A percentile compares a stretch with the other conserved stretches of the same genome.
Evolutionary conservation across 2,113 vertebrate species (phyloP).

Genomic region (Callionymus lyra): DNA sequence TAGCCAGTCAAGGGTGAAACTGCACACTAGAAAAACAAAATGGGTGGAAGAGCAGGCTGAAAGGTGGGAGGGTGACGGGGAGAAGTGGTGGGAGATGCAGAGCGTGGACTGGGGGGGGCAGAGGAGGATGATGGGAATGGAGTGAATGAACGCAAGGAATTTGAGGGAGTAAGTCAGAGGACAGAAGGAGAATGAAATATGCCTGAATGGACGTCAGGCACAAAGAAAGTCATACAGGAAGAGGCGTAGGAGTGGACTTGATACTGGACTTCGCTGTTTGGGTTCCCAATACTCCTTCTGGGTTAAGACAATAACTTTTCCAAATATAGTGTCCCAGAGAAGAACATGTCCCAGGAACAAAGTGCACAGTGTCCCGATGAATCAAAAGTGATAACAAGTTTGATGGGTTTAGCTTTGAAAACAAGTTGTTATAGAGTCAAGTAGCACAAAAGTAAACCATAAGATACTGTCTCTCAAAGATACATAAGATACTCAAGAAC

Average conservation of each 20-base stretch:
- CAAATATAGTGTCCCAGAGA: slow-evolving; percentile 15
- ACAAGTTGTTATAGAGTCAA: no score
- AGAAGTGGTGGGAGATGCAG: background rate
- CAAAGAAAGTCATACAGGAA: slow-evolving; percentile 39
- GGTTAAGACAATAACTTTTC: slow-evolving; percentile 35
- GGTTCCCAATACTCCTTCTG: slow-evolving; percentile 15
- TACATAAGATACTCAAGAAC: no score
- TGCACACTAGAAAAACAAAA: slow-evolving; percentile 47
- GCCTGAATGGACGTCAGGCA: slow-evolving; percentile 2
- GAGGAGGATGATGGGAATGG: slow-evolving; percentile 19
- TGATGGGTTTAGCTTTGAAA: no score
- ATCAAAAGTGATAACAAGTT: no score
- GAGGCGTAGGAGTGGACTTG: slow-evolving; percentile 7
- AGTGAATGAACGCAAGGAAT: slow-evolving; percentile 32
- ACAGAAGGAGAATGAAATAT: slow-evolving; percentile 28
- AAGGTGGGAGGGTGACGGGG: slow-evolving; percentile 23
- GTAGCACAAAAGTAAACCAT: no score
- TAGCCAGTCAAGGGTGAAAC: slow-evolving; percentile 38
- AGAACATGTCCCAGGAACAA: slow-evolving; percentile 13
- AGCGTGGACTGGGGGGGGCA: slow-evolving; percentile 7
- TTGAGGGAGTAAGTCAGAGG: slow-evolving; percentile 28
- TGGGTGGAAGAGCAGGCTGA: slow-evolving; percentile 18
- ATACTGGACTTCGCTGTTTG: slow-evolving; percentile 14
- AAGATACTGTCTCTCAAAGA: no score
- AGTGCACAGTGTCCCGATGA: slow-evolving; percentile 1